Evolutionary conservation across 2,797 vertebrate species (phyloP).

Genomic region (Chiloscyllium punctatum): DNA sequence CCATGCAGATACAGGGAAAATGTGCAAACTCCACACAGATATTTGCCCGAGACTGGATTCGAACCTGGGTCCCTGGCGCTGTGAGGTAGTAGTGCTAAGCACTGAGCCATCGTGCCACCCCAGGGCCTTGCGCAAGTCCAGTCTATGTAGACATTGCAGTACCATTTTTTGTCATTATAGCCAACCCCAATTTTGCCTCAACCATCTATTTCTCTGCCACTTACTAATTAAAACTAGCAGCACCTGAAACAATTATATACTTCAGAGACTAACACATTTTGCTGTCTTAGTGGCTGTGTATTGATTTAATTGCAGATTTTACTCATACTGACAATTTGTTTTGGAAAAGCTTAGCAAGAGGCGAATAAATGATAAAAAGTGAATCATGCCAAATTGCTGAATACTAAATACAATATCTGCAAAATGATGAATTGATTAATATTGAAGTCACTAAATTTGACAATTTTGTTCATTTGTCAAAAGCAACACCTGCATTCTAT

Average conservation of each 20-base stretch:
- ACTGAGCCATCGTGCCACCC: no score
- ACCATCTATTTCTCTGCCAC: not conserved
- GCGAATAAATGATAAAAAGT: constrained; percentile 12
- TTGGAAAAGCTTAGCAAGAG: not conserved
- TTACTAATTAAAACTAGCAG: constrained; percentile 21
- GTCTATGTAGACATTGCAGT: not conserved
- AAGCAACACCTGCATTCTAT: not conserved
- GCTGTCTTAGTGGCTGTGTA: not conserved
- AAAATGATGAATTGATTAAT: not conserved
- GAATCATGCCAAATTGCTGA: not conserved
- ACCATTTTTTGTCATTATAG: not conserved
- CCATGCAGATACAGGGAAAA: no score
- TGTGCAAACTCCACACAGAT: no score
- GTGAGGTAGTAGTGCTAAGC: no score
- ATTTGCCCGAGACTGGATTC: no score
- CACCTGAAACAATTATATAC: not conserved
- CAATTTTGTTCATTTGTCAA: not conserved
- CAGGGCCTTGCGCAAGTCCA: no score
- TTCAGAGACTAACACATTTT: constrained; percentile 15
- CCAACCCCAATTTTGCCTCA: not conserved
- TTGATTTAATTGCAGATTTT: constrained; percentile 22
- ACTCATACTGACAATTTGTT: no score
- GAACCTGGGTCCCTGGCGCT: no score
- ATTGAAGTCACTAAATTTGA: not conserved
- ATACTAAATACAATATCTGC: not conserved